A percentile compares a stretch with the other conserved stretches of the same genome.
These are phyloP conservation scores for Microtus oregoni DNA, from an alignment of 2,113 vertebrate genomes.

Conservation along the genomic window DNA sequence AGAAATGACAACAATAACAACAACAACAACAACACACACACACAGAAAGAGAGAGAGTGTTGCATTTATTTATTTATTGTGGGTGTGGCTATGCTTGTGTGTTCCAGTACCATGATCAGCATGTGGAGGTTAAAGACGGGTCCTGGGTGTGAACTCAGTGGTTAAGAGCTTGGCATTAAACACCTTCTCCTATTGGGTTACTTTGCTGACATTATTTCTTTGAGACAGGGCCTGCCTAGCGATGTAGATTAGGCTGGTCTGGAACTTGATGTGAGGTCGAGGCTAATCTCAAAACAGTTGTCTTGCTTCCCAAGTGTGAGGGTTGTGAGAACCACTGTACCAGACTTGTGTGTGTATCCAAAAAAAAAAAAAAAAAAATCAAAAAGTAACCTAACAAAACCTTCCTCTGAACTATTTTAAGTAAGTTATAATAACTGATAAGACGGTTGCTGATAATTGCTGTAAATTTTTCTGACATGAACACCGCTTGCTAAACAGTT, in stretches of 20 bases:
- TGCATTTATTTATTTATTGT: not conserved
- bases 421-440: not conserved
- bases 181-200: not conserved
- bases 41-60: not conserved
- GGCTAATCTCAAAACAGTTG: not conserved
- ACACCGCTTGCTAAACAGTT: not conserved
- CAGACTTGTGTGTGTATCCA: not conserved
- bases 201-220: not conserved
- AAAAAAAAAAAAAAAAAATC: not conserved
- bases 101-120: not conserved
- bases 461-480: conserved; percentile 1
- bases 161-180: not conserved
- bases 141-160: not conserved
- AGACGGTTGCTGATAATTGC: not conserved
- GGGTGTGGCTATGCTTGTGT: not conserved
- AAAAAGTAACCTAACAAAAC: not conserved
- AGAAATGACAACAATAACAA: not conserved
- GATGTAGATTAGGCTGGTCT: not conserved
- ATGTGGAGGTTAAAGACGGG: not conserved
- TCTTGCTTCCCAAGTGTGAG: not conserved
- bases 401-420: not conserved
- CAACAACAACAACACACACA: no score
- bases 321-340: not conserved
- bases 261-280: not conserved
- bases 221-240: not conserved